Evolutionary conservation across 2,797 vertebrate genomes (phyloP).

Genomic region (Denticeps clupeoides): DNA sequence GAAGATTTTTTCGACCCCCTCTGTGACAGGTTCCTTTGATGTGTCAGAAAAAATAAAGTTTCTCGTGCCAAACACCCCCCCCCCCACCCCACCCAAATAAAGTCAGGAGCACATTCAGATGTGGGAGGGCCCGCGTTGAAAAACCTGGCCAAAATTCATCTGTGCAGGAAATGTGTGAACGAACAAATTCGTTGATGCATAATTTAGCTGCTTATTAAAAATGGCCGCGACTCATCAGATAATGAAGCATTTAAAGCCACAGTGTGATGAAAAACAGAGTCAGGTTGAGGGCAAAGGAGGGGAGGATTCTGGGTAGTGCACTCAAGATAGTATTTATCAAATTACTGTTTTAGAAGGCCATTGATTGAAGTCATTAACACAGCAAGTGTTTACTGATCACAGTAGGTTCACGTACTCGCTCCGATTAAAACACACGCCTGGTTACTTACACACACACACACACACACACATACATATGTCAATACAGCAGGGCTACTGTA

Average conservation of each 20-base stretch:
- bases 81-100: background rate
- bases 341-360: constrained; percentile 73
- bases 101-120: no score
- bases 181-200: no score
- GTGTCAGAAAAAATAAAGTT: constrained; percentile 25
- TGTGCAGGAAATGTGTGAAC: no score
- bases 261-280: constrained; percentile 1
- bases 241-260: no score
- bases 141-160: no score
- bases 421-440: constrained; percentile 20
- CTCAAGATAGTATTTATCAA: constrained; percentile 73
- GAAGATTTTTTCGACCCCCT: constrained; percentile 28
- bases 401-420: constrained; percentile 31
- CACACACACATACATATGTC: constrained; percentile 18
- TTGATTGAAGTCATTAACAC: constrained; percentile 74
- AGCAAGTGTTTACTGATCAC: constrained; percentile 70
- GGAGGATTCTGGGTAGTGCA: constrained; percentile 43
- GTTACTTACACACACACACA: constrained; percentile 9
- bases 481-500: constrained; percentile 20
- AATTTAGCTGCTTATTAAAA: no score
- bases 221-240: no score
- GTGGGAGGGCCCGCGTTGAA: background rate
- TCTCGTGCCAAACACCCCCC: no score
- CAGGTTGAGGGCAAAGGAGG: constrained; percentile 7
- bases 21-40: constrained; percentile 24